phyloP scores from a whole-genome alignment of 2,113 vertebrate genomes.

The Gobio gobio region DNA sequence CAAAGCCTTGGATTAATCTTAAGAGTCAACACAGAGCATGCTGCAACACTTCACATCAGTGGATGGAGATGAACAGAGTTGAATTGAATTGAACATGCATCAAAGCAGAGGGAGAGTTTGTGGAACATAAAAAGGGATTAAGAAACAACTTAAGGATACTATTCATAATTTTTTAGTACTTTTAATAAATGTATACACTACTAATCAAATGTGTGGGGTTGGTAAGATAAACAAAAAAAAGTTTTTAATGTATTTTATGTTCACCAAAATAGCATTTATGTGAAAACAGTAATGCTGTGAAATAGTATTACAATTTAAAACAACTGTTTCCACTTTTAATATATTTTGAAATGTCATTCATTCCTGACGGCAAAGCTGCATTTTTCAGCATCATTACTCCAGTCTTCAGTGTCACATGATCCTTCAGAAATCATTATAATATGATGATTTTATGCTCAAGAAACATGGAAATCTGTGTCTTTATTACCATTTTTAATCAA shows the following conservation, averaged over 20 bases:
- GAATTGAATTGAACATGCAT: neutral
- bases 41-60: conserved; percentile 2
- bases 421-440: neutral
- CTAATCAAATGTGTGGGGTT: neutral
- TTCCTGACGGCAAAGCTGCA: neutral
- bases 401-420: neutral
- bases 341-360: neutral
- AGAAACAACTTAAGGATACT: neutral
- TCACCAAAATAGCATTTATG: neutral
- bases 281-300: neutral
- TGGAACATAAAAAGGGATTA: neutral
- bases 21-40: conserved; percentile 10
- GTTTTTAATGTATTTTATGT: neutral
- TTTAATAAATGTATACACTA: neutral
- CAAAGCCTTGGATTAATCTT: conserved; percentile 35
- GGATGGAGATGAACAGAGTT: neutral
- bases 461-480: neutral
- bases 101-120: neutral
- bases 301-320: neutral
- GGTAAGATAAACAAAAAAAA: neutral
- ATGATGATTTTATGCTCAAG: neutral
- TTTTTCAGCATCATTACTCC: neutral
- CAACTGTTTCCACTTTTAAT: neutral
- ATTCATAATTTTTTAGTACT: neutral
- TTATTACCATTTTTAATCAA: neutral